Conservation (phyloP, 2,797 vertebrate genomes). For the Numenius phaeopus region DNA sequence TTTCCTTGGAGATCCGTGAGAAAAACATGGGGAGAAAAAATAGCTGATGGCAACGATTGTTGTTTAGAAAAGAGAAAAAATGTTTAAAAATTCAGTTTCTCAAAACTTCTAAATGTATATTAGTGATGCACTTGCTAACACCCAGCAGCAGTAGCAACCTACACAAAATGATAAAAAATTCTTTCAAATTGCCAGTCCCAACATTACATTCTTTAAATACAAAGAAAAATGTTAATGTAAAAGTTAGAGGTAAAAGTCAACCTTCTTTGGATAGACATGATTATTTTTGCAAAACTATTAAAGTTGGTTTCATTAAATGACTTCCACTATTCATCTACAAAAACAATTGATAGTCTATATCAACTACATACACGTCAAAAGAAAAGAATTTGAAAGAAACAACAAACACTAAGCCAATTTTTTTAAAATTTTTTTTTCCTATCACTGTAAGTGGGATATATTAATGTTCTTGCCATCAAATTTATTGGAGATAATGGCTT, state of each 20-base stretch:
- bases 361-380: neutral
- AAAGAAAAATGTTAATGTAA: constrained; percentile 6
- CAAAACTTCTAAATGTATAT: constrained; percentile 5
- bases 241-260: neutral
- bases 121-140: constrained; percentile 48
- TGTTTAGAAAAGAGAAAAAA: constrained; percentile 27
- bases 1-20: constrained; percentile 19
- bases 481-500: neutral
- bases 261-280: neutral
- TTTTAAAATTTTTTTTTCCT: neutral
- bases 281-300: neutral
- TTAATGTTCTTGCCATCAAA: neutral
- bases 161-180: constrained; percentile 49
- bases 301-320: neutral
- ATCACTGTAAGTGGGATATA: neutral
- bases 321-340: neutral
- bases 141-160: constrained; percentile 42
- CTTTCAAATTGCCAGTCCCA: constrained; percentile 22
- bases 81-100: constrained; percentile 34
- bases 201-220: neutral
- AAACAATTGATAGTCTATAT: neutral
- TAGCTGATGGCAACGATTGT: constrained; percentile 41
- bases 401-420: neutral
- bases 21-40: constrained; percentile 29
- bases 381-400: neutral